Percentiles rank a stretch among this genome's conserved stretches.
These are phyloP conservation scores for Oncorhynchus mykiss DNA, from an alignment of 2,113 vertebrate genomes.

Conservation along the genomic window DNA sequence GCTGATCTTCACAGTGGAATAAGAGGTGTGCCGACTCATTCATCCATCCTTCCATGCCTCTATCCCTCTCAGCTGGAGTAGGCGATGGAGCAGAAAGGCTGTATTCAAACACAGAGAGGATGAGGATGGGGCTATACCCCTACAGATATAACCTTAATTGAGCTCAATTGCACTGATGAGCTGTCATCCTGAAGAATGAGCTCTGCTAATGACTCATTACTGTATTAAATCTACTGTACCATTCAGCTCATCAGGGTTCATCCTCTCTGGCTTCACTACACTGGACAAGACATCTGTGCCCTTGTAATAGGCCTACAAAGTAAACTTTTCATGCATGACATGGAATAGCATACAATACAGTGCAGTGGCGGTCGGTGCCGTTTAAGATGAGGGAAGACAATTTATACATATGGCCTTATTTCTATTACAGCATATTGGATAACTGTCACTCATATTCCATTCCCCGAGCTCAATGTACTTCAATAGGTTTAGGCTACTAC, in stretches of 20 bases:
- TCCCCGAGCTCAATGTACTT: too few relatives aligned
- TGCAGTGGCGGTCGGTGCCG: background rate
- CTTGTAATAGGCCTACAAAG: background rate
- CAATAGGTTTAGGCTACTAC: too few relatives aligned
- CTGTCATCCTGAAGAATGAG: constrained; percentile 38
- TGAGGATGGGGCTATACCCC: constrained; percentile 26
- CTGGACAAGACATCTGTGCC: constrained; percentile 45
- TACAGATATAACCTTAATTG: constrained; percentile 48
- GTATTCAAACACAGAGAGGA: constrained; percentile 19
- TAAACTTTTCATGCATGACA: constrained; percentile 9
- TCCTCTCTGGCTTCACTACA: constrained; percentile 24
- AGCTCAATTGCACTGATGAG: constrained; percentile 60
- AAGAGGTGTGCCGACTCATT: constrained; percentile 11
- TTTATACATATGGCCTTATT: too few relatives aligned
- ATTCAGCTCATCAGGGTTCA: constrained; percentile 52
- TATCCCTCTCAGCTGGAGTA: constrained; percentile 19
- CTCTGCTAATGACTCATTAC: constrained; percentile 61
- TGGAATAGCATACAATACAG: background rate
- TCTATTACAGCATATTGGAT: too few relatives aligned
- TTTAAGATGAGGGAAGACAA: too few relatives aligned
- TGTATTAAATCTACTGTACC: constrained; percentile 50
- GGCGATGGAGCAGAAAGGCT: background rate
- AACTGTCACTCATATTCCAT: too few relatives aligned
- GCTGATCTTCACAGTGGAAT: background rate
- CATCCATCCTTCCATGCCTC: background rate